A percentile compares a stretch with the other conserved stretches of the same genome.
phyloP scores from a whole-genome alignment of 2,888 invertebrate species.

The Cancer borealis region DNA sequence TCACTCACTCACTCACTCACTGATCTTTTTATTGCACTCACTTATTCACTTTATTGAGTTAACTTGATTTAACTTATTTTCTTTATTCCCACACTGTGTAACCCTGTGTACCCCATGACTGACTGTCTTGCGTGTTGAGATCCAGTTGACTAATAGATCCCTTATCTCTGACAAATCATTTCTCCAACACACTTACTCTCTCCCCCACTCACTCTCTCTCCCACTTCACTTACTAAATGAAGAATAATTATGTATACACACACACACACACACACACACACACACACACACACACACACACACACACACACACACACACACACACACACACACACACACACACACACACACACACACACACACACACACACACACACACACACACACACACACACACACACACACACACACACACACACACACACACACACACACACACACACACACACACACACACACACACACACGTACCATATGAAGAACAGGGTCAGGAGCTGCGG shows the following conservation, averaged over 20 bases:
- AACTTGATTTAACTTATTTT: no score
- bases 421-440: neutral
- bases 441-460: neutral
- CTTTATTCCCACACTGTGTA: no score
- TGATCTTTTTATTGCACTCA: neutral
- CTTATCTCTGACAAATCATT: no score
- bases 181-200: no score
- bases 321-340: neutral
- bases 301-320: neutral
- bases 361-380: neutral
- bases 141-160: no score
- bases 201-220: no score
- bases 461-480: conserved; percentile 61
- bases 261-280: conserved; percentile 5
- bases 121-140: no score
- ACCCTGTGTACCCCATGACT: no score
- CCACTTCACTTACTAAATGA: neutral
- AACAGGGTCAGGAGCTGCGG: conserved; percentile 47
- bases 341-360: neutral
- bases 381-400: neutral
- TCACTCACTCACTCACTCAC: neutral
- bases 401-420: neutral
- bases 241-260: neutral
- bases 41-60: neutral
- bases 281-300: neutral